A percentile compares a stretch with the other conserved stretches of the same genome.
Evolutionary conservation across 2,797 vertebrate species (phyloP).

Genomic region (Salarias fasciatus): DNA sequence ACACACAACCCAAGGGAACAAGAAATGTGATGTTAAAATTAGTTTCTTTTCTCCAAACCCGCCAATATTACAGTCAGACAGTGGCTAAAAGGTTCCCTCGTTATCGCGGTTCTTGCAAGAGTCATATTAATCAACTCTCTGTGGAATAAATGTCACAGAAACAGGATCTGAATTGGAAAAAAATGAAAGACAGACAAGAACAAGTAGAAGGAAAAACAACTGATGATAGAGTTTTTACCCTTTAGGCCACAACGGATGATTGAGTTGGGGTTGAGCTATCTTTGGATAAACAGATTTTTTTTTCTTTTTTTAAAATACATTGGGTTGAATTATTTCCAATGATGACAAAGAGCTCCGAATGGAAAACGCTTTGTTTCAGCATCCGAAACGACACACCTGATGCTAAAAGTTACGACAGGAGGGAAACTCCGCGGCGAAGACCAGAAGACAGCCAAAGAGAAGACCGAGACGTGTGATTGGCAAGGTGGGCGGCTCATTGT

Average conservation of each 20-base stretch:
- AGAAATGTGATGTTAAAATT: slow-evolving; percentile 39
- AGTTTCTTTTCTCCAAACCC: slow-evolving; percentile 41
- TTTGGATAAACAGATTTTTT: background rate
- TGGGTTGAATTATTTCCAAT: slow-evolving; percentile 2
- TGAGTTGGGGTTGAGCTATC: background rate
- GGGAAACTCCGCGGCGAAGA: slow-evolving; percentile 36
- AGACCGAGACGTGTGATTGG: slow-evolving; percentile 37
- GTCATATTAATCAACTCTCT: slow-evolving; percentile 38
- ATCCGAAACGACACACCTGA: background rate
- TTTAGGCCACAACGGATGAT: slow-evolving; percentile 7
- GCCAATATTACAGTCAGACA: slow-evolving; percentile 35
- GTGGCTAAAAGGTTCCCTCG: slow-evolving; percentile 41
- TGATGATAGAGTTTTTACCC: slow-evolving; percentile 18
- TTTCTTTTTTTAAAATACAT: background rate
- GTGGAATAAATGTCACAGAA: slow-evolving; percentile 43
- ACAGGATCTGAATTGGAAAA: slow-evolving; percentile 28
- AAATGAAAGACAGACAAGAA: slow-evolving; percentile 31
- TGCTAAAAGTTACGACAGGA: slow-evolving; percentile 11
- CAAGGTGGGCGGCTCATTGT: slow-evolving; percentile 34
- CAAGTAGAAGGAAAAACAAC: slow-evolving; percentile 17
- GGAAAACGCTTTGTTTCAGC: too few species aligned
- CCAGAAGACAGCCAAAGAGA: slow-evolving; percentile 32
- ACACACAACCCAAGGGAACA: slow-evolving; percentile 22
- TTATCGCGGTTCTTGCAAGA: slow-evolving; percentile 33
- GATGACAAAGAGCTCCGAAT: too few species aligned